Base-by-base conservation (phyloP, 2,888 invertebrate genomes). In the Leistus spinibarbis region DNA sequence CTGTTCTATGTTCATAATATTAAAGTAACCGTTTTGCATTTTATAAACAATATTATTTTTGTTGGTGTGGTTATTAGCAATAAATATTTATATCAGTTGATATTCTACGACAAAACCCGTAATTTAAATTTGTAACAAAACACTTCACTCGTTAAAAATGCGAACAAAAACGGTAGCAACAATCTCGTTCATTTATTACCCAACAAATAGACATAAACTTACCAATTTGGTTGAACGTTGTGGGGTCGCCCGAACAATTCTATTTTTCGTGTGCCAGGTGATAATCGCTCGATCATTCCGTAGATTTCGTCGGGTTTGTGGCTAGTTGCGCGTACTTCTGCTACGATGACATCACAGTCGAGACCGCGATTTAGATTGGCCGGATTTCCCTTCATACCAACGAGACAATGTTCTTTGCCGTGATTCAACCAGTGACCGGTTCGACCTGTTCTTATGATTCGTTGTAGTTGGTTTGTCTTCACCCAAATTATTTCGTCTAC, bases 271-370 rank as follows among this genome's bases (percentile, higher is more conserved):
- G 98, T 98, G 0, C 98, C 98, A 0, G 99, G 99, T 77, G 98
- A 97, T 69, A 99, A 89, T 69, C 99, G 88, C 84, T 99, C 98
- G 79, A 98, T 98, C 80, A 98, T 97, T 10, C 97, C 99, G 84
- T 99, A 99, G 80, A 99, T 97, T 86, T 99, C 99, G 85, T 99
- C 99, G 0, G 99, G 99, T 83, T 99, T 99, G 85, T 99, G 98
- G 81, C 96, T 96, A 0, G 99, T 99, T 13, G 98, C 99, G 73
- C 99, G 89, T 0, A 99, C 98, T 87, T 99, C 99, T 0, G 98
- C 98, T 0, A 99, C 99, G 77, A 99, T 98, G 60, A 99, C 98
- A 87, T 99, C 98, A 85, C 97, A 97, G 85, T 99, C 99, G 23
- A 99, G 86, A 0, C 98, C 98, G 7, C 96, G 90, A 86, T 97